phyloP scores from a whole-genome alignment of 2,888 invertebrate genomes.

The Philaethria dido region DNA sequence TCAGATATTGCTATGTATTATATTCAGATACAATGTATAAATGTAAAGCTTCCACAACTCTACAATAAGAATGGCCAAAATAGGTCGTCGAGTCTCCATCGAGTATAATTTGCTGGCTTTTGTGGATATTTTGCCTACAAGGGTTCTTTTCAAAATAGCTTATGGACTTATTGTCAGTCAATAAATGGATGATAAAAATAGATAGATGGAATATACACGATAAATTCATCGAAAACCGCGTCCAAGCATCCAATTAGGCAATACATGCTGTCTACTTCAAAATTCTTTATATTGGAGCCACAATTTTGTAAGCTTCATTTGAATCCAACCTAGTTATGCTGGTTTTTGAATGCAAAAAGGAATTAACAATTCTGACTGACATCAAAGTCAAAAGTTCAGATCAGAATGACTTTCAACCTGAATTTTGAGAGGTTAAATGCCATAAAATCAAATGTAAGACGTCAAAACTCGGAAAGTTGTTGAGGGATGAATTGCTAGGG shows the following conservation, averaged over 20 bases:
- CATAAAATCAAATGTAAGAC: slow-evolving; percentile 29
- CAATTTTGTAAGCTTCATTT: slow-evolving; percentile 19
- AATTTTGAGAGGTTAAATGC: slow-evolving; percentile 29
- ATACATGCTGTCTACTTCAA: slow-evolving; percentile 16
- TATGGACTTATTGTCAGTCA: slow-evolving; percentile 13
- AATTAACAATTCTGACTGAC: slow-evolving; percentile 25
- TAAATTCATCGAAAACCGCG: slow-evolving; percentile 8
- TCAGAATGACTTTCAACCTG: slow-evolving; percentile 26
- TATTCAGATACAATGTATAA: slow-evolving; percentile 19
- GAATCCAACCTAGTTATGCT: slow-evolving; percentile 15
- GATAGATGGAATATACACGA: slow-evolving; percentile 6
- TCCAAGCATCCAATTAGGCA: slow-evolving; percentile 25
- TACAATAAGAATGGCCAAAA: slow-evolving; percentile 20
- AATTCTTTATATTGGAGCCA: slow-evolving; percentile 18
- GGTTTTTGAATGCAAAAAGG: slow-evolving; percentile 23
- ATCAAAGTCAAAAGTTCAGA: slow-evolving; percentile 26
- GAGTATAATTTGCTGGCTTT: slow-evolving; percentile 22
- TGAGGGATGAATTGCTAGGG: slow-evolving; percentile 22
- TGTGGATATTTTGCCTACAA: slow-evolving; percentile 8
- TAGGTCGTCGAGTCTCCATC: slow-evolving; percentile 15
- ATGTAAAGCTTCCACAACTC: background rate
- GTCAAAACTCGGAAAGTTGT: slow-evolving; percentile 19
- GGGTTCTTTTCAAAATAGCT: slow-evolving; percentile 19
- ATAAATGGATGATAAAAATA: slow-evolving; percentile 18
- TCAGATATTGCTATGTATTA: background rate